Percentiles rank a stretch among this genome's conserved stretches.
These are phyloP conservation scores for Electrona antarctica DNA, from an alignment of 2,113 vertebrate genomes.

Conservation along the genomic window DNA sequence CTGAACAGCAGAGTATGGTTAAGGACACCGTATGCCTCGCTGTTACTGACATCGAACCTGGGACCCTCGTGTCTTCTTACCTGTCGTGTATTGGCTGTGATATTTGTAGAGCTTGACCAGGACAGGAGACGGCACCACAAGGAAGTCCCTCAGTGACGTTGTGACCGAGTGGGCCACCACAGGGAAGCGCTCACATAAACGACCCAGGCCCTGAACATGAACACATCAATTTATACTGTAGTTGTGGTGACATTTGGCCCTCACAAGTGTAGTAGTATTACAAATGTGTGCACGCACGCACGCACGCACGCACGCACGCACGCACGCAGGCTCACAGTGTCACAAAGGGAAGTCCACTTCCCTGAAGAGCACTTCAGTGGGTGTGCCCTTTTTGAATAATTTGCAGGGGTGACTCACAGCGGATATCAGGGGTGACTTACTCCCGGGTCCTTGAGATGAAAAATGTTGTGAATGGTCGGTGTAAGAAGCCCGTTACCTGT, in stretches of 20 bases:
- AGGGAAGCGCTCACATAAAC: conserved; percentile 94
- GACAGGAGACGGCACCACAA: conserved; percentile 96
- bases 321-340: background rate
- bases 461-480: too few relatives aligned
- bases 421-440: too few relatives aligned
- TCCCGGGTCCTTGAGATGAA: too few relatives aligned
- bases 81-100: conserved; percentile 92
- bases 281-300: background rate
- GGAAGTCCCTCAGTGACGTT: conserved; percentile 90
- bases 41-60: too few relatives aligned
- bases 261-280: too few relatives aligned
- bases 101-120: conserved; percentile 98
- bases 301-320: background rate
- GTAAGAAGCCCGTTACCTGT: conserved; percentile 80
- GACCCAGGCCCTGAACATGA: conserved; percentile 86
- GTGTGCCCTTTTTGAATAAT: too few relatives aligned
- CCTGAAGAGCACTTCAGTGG: too few relatives aligned
- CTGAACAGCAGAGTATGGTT: too few relatives aligned
- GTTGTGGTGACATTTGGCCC: too few relatives aligned
- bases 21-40: too few relatives aligned
- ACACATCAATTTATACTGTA: background rate
- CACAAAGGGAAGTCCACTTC: background rate
- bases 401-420: too few relatives aligned
- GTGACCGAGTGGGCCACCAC: conserved; percentile 96
- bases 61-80: conserved; percentile 67